Conservation (phyloP, 1,140 invertebrate genomes). For the Zaprionus gabonicus region DNA sequence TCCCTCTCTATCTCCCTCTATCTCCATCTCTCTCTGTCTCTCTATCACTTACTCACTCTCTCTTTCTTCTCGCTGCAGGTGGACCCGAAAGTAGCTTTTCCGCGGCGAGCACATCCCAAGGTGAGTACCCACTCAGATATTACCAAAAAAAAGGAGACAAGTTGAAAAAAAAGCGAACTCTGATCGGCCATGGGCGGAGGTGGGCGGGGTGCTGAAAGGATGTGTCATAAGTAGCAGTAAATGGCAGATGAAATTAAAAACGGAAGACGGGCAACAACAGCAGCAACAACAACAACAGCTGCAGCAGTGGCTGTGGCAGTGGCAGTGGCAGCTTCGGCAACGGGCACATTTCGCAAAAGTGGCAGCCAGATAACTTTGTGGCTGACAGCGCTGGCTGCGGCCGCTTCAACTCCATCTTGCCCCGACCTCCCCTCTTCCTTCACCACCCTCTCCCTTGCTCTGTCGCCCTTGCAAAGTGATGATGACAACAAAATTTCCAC, state of each 20-base stretch:
- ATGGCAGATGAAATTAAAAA: constrained; percentile 83
- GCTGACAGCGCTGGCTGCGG: constrained; percentile 65
- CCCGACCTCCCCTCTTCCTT: not conserved
- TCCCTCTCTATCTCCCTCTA: not conserved
- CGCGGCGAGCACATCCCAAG: constrained; percentile 99
- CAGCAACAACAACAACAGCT: constrained; percentile 30
- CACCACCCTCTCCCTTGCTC: constrained; percentile 20
- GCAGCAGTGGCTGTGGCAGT: not conserved
- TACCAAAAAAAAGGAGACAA: constrained; percentile 32
- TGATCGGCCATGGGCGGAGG: not conserved
- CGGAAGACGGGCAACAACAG: constrained; percentile 58
- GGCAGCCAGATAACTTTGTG: constrained; percentile 75
- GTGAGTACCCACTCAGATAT: constrained; percentile 87
- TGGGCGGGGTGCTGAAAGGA: constrained; percentile 54
- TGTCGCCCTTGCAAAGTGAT: constrained; percentile 63
- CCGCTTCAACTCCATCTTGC: constrained; percentile 31
- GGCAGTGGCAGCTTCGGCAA: constrained; percentile 40
- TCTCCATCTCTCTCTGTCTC: not conserved
- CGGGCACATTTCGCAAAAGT: constrained; percentile 47
- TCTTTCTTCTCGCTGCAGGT: constrained; percentile 89
- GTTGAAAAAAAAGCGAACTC: not conserved
- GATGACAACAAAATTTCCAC: constrained; percentile 82
- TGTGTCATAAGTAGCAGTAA: constrained; percentile 82
- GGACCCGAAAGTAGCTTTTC: constrained; percentile 99
- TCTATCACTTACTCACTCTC: constrained; percentile 7